Conservation (phyloP, 2,113 vertebrate species). For the Hippocampus mohnikei region DNA sequence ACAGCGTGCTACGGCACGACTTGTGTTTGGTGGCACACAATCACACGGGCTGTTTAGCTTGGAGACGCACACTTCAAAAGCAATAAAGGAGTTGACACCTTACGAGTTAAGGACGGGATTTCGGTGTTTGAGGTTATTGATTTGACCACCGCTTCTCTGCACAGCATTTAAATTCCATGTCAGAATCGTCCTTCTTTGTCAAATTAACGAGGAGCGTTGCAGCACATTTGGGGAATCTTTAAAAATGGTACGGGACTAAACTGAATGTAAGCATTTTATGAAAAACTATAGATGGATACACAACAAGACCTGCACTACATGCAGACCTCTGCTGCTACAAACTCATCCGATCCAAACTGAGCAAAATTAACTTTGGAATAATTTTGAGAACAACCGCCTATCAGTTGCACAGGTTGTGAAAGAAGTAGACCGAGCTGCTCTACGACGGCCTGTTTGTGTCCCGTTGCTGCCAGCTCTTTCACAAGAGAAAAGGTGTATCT, state of each 20-base stretch:
- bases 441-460: conserved; percentile 40
- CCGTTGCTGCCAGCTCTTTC: conserved; percentile 36
- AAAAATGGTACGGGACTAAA: no score
- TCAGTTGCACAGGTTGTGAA: not conserved
- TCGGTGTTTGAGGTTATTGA: conserved; percentile 47
- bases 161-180: no score
- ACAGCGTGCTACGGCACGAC: conserved; percentile 40
- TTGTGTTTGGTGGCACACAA: conserved; percentile 46
- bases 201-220: no score
- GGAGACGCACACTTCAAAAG: conserved; percentile 52
- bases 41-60: conserved; percentile 49
- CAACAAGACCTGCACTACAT: no score
- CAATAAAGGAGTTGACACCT: conserved; percentile 50
- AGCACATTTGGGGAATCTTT: no score
- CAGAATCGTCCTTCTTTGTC: no score
- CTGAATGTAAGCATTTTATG: no score
- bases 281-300: no score
- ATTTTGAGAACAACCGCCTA: not conserved
- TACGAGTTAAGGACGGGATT: conserved; percentile 57
- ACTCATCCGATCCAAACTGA: no score
- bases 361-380: no score
- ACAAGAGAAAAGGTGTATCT: conserved; percentile 33
- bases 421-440: conserved; percentile 16
- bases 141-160: conserved; percentile 32
- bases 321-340: no score